Evolutionary conservation across 1,140 invertebrate species (phyloP), one percentile per base, ranked within the genome.

Genomic region (Saccostrea glomerata): DNA sequence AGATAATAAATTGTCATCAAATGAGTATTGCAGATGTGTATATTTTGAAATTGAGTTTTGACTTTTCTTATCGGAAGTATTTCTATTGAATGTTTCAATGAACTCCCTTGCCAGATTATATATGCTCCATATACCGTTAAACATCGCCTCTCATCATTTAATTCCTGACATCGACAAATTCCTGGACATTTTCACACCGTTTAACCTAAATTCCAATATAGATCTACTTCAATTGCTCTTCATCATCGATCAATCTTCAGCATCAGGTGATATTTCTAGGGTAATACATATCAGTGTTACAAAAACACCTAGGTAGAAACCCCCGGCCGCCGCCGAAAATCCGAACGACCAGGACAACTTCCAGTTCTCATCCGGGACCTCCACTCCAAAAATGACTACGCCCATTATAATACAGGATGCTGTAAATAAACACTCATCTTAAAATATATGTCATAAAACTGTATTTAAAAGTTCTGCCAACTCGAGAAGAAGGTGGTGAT

Each of bases 321-420:
- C 25, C 12, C 70, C 70, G 13, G 70, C 70, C 25, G 70, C 23
- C 23, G 70, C 70, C 6, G 70, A 77, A 36, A 77, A 36, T 77
- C 70, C 70, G 15, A 77, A 77, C 12, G 70, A 25, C 70, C 70
- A 77, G 25, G 70, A 77, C 25, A 77, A 25, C 13, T 9, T 77
- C 70, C 70, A 77, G 23, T 77, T 77, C 25, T 30, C 70, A 77
- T 77, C 70, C 0, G 70, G 70, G 25, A 77, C 30, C 23, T 77
- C 70, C 70, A 77, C 11, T 77, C 70, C 70, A 77, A 77, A 77
- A 15, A 77, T 36, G 3, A 30, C 30, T 12, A 77, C 70, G 23
- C 70, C 70, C 23, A 77, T 77, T 4, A 77, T 25, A 30, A 77
- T 40, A 36, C 23, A 77, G 0, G 70, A 77, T 30, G 70, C 70